Base-by-base conservation (phyloP, 1,140 invertebrate genomes). In the Helicoverpa zea region DNA sequence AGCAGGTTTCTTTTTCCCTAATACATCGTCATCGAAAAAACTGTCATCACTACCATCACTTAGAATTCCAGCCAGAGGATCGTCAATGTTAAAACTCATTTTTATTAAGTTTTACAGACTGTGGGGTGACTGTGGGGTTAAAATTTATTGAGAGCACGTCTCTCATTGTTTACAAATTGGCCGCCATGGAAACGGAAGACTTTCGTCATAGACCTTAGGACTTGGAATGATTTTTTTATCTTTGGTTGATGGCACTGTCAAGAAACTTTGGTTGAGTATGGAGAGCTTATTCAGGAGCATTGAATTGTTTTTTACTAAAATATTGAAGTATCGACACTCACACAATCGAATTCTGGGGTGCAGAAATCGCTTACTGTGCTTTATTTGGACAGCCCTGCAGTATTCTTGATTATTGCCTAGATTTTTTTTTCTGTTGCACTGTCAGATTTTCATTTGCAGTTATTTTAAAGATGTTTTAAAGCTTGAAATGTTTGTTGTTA, bases 31-130 rank as follows among this genome's bases (percentile, higher is more conserved):
- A 86, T 95, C 93, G 84, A 95, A 95, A 80, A 95, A 95, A 86
- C 95, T 95, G 79, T 95, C 95, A 83, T 95, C 93, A 83, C 95
- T 95, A 18, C 94, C 94, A 88, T 95, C 95, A 89, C 95, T 95
- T 52, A 95, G 88, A 82, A 95, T 94, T 79, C 93, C 95, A 23
- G 94, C 95, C 81, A 95, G 84, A 16, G 94, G 95, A 90, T 95
- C 95, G 52, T 95, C 94, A 54, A 94, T 49, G 86, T 94, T 94
- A 83, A 95, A 94, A 91, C 89, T 95, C 92, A 94, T 94, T 76
- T 88, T 58, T 47, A 58, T 52, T 35, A 14, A 56, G 0, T 56
- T 47, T 18, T 52, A 13, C 14, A 68, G 58, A 58, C 29, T 23
- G 14, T 47, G 52, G 23, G 14, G 1, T 61, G 58, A 58, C 29